phyloP scores from a whole-genome alignment of 1,140 invertebrate genomes.

The Meteorus sp. region DNA sequence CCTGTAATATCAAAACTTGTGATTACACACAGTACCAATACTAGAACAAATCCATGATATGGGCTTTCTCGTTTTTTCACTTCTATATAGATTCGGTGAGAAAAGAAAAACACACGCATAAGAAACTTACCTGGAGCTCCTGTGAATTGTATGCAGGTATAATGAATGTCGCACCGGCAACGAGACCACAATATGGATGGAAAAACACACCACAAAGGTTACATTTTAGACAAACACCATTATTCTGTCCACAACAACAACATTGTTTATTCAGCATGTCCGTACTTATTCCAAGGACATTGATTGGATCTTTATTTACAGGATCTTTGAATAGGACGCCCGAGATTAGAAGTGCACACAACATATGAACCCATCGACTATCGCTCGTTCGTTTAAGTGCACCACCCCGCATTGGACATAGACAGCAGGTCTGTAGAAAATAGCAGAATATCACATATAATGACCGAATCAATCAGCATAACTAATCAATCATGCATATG shows the following conservation, averaged over 20 bases:
- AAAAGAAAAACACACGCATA: no score
- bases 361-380: slow-evolving; percentile 62
- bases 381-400: slow-evolving; percentile 66
- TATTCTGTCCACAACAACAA: slow-evolving; percentile 44
- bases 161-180: slow-evolving; percentile 45
- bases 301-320: slow-evolving; percentile 56
- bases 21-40: no score
- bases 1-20: slow-evolving; percentile 61
- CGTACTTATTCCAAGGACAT: slow-evolving; percentile 44
- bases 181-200: slow-evolving; percentile 50
- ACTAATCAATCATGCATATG: background rate
- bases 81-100: no score
- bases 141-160: slow-evolving; percentile 47
- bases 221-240: slow-evolving; percentile 49
- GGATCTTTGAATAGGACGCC: slow-evolving; percentile 58
- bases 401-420: slow-evolving; percentile 66
- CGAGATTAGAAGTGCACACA: slow-evolving; percentile 59
- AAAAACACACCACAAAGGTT: slow-evolving; percentile 43
- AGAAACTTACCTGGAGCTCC: slow-evolving; percentile 42
- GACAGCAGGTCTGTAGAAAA: slow-evolving; percentile 49
- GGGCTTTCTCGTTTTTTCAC: no score
- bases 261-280: slow-evolving; percentile 39
- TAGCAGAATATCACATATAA: slow-evolving; percentile 15
- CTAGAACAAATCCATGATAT: no score
- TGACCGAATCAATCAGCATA: background rate